These are phyloP conservation scores for Thaumetopoea pityocampa DNA, from an alignment of 1,140 invertebrate genomes.

Conservation along the genomic window DNA sequence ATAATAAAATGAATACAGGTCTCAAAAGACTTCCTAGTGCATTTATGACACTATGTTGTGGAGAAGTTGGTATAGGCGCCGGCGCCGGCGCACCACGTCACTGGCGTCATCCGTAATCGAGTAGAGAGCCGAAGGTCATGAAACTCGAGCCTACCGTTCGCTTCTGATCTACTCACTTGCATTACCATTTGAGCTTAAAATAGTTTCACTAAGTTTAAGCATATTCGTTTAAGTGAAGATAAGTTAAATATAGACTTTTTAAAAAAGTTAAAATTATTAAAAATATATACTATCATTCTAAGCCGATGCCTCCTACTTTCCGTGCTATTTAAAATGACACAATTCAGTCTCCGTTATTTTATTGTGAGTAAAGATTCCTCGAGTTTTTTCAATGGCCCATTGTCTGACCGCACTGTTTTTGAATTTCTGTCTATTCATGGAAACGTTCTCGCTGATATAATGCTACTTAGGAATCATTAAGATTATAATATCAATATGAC, in stretches of 20 bases:
- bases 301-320: too few species aligned
- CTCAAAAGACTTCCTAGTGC: constrained; percentile 29
- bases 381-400: constrained; percentile 49
- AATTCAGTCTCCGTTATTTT: constrained; percentile 15
- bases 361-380: constrained; percentile 28
- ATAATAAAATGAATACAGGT: constrained; percentile 9
- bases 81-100: constrained; percentile 48
- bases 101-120: constrained; percentile 65
- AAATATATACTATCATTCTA: too few species aligned
- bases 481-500: too few species aligned
- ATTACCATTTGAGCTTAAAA: constrained; percentile 28
- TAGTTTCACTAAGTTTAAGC: constrained; percentile 13
- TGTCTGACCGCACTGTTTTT: constrained; percentile 44
- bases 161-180: constrained; percentile 48
- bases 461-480: constrained; percentile 10
- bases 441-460: constrained; percentile 18
- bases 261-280: too few species aligned
- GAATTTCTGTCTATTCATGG: constrained; percentile 37
- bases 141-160: constrained; percentile 60
- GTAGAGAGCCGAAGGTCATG: constrained; percentile 63
- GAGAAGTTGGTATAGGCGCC: constrained; percentile 53
- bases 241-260: too few species aligned
- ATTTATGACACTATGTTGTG: constrained; percentile 41
- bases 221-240: too few species aligned
- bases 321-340: constrained; percentile 8